Evolutionary conservation across 2,888 invertebrate species (phyloP).

Genomic region (Drosophila imparisetae): DNA sequence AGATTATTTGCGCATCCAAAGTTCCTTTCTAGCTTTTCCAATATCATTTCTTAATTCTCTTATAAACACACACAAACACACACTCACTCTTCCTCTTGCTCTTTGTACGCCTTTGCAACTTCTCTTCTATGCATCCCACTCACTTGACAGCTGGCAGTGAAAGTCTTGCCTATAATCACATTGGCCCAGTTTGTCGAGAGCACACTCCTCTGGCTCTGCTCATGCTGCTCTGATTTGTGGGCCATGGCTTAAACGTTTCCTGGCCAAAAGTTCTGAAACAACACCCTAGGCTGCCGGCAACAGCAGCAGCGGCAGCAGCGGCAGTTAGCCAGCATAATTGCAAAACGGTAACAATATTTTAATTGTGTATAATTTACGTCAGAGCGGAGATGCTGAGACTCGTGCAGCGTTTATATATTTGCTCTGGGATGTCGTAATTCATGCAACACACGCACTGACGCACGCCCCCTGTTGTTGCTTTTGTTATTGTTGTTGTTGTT

Average conservation of each 20-base stretch:
- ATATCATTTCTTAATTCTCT: constrained; percentile 37
- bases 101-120: neutral
- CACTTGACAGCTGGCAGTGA: constrained; percentile 59
- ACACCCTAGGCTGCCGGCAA: constrained; percentile 5
- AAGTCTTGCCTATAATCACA: constrained; percentile 73
- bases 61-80: constrained; percentile 19
- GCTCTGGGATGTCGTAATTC: constrained; percentile 61
- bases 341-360: constrained; percentile 56
- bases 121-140: constrained; percentile 52
- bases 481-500: neutral
- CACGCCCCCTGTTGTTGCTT: constrained; percentile 4
- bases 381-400: constrained; percentile 14
- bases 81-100: neutral
- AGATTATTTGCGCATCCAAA: constrained; percentile 24
- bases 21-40: constrained; percentile 53
- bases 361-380: constrained; percentile 71
- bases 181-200: constrained; percentile 59
- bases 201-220: constrained; percentile 26
- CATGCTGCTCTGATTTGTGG: constrained; percentile 30
- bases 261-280: constrained; percentile 66
- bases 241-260: constrained; percentile 62
- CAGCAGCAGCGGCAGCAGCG: neutral
- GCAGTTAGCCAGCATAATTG: constrained; percentile 31
- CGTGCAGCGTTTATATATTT: constrained; percentile 39
- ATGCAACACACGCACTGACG: constrained; percentile 68